These are phyloP conservation scores for Nasonovia ribisnigri DNA, from an alignment of 2,888 invertebrate genomes.

Conservation along the genomic window DNA sequence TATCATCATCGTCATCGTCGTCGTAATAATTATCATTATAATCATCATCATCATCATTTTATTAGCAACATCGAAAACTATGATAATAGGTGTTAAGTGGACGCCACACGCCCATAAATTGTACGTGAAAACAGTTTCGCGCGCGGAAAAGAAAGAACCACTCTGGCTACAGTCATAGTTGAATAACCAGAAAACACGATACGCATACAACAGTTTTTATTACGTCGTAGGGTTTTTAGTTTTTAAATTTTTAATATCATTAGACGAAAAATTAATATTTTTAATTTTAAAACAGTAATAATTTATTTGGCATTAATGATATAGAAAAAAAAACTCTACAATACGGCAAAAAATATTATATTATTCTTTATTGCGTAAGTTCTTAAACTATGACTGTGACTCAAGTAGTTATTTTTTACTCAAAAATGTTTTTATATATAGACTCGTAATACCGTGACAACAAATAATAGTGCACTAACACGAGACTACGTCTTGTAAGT, in stretches of 20 bases:
- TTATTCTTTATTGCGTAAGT: too few relatives aligned
- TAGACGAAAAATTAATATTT: background rate
- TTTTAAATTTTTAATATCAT: background rate
- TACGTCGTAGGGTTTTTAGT: background rate
- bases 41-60: background rate
- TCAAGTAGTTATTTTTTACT: too few relatives aligned
- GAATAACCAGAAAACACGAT: background rate
- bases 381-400: too few relatives aligned
- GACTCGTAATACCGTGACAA: too few relatives aligned
- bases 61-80: background rate
- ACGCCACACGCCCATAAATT: background rate
- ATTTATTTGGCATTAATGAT: too few relatives aligned
- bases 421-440: too few relatives aligned
- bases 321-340: too few relatives aligned
- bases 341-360: too few relatives aligned
- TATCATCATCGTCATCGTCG: background rate
- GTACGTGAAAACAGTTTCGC: background rate
- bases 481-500: too few relatives aligned
- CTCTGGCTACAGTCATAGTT: background rate
- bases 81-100: background rate
- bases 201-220: background rate
- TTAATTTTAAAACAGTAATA: too few relatives aligned
- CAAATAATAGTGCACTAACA: too few relatives aligned
- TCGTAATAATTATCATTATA: background rate
- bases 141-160: background rate